Evolutionary conservation across 2,888 invertebrate genomes (phyloP).

Genomic region (Temnothorax ravouxi): DNA sequence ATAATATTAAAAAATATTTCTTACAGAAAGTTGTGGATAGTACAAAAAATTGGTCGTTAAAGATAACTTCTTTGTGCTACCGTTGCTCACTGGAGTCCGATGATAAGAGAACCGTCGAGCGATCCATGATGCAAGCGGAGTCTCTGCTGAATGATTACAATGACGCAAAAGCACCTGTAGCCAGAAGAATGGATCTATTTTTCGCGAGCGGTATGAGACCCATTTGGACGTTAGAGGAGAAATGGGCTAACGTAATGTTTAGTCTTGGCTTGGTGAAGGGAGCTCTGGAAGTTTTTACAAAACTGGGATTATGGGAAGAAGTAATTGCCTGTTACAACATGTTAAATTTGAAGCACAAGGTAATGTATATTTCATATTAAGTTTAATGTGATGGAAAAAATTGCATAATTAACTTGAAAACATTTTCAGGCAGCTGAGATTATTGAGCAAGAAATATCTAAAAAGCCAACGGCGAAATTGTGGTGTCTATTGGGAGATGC

Average conservation of each 20-base stretch:
- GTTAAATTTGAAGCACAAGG: conserved; percentile 94
- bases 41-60: conserved; percentile 90
- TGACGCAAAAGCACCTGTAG: conserved; percentile 85
- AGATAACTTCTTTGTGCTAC: conserved; percentile 91
- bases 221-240: conserved; percentile 92
- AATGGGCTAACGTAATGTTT: conserved; percentile 92
- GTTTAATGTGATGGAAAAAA: not conserved
- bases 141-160: conserved; percentile 90
- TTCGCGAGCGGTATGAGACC: conserved; percentile 92
- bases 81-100: conserved; percentile 93
- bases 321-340: conserved; percentile 96
- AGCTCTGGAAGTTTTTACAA: conserved; percentile 92
- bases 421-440: conserved; percentile 93
- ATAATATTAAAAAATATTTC: conserved; percentile 43
- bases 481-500: conserved; percentile 98
- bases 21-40: conserved; percentile 84
- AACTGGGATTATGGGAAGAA: conserved; percentile 95
- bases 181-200: conserved; percentile 88
- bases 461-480: conserved; percentile 93
- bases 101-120: conserved; percentile 94
- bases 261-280: conserved; percentile 94
- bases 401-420: conserved; percentile 23
- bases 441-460: conserved; percentile 92
- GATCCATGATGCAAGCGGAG: conserved; percentile 95
- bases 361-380: conserved; percentile 77